Evolutionary conservation across 2,888 invertebrate genomes (phyloP).

Genomic region (Achlya flavicornis): DNA sequence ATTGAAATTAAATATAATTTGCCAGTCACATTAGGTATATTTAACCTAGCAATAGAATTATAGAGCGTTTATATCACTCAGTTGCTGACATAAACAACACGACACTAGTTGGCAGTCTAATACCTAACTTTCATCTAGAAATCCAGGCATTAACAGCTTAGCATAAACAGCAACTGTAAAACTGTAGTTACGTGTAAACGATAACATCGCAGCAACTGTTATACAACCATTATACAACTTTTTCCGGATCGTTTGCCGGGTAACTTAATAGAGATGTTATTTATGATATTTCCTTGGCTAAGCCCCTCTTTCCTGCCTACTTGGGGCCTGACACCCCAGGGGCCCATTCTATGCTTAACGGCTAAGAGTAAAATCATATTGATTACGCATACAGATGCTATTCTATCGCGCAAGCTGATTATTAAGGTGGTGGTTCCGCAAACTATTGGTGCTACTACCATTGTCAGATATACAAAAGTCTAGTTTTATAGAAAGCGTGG

Average conservation of each 20-base stretch:
- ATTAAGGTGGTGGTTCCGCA: slow-evolving; percentile 42
- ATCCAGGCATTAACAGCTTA: slow-evolving; percentile 5
- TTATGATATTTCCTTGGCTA: slow-evolving; percentile 39
- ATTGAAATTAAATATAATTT: too few species aligned
- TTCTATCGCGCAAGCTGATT: slow-evolving; percentile 39
- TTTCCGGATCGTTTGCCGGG: slow-evolving; percentile 2
- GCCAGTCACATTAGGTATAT: too few species aligned
- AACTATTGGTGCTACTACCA: slow-evolving; percentile 37
- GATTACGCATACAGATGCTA: slow-evolving; percentile 56
- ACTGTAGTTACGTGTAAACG: slow-evolving; percentile 8
- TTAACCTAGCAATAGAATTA: too few species aligned
- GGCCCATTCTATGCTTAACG: slow-evolving; percentile 38
- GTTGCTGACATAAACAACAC: neutral
- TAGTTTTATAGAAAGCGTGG: too few species aligned
- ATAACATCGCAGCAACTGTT: slow-evolving; percentile 12
- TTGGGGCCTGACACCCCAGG: slow-evolving; percentile 33
- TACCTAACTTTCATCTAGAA: neutral
- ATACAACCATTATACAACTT: slow-evolving; percentile 3
- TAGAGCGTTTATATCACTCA: neutral
- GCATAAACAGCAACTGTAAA: slow-evolving; percentile 1
- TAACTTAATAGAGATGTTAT: slow-evolving; percentile 38
- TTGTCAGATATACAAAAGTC: slow-evolving; percentile 1
- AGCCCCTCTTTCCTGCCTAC: slow-evolving; percentile 24
- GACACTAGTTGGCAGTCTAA: neutral
- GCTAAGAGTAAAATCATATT: slow-evolving; percentile 50